Base-by-base conservation (phyloP, 1,140 invertebrate genomes). In the Drosophila punjabiensis region DNA sequence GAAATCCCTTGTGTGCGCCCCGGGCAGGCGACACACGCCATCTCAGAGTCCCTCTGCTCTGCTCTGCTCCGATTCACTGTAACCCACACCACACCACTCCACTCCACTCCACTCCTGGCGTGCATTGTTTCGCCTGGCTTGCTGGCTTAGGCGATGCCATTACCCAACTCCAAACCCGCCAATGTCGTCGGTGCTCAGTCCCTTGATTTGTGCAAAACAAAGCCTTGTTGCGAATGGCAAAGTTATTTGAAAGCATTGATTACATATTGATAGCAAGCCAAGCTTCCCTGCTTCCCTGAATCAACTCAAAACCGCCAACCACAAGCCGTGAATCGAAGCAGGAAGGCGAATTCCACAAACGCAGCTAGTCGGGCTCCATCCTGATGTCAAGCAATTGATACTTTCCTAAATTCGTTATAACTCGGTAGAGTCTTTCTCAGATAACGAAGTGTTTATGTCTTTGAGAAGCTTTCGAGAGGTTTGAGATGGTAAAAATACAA, bases 161-260 rank as follows among this genome's bases (percentile, higher is more conserved):
- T 79, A 79, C 66, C 66, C 74, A 60, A 59, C 71, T 76, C 41
- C 52, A 20, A 48, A 6, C 14, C 8, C 55, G 35, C 18, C 53
- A 33, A 37, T 56, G 53, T 39, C 35, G 28, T 39, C 20, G 63
- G 35, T 50, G 43, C 76, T 65, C 64, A 65, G 61, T 65, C 81
- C 70, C 66, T 74, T 71, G 81, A 81, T 77, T 89, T 89, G 85
- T 63, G 53, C 66, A 70, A 88, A 84, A 89, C 85, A 88, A 88
- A 84, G 85, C 85, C 85, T 69, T 81, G 80, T 76, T 87, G 78
- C 81, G 78, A 88, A 79, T 84, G 79, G 78, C 52, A 84, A 87
- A 88, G 83, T 83, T 87, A 87, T 87, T 88, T 77, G 71, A 88
- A 80, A 83, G 84, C 83, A 87, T 84, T 88, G 85, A 88, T 88